Evolutionary conservation across 2,797 vertebrate species (phyloP).

Genomic region (Gymnopithys bicolor): DNA sequence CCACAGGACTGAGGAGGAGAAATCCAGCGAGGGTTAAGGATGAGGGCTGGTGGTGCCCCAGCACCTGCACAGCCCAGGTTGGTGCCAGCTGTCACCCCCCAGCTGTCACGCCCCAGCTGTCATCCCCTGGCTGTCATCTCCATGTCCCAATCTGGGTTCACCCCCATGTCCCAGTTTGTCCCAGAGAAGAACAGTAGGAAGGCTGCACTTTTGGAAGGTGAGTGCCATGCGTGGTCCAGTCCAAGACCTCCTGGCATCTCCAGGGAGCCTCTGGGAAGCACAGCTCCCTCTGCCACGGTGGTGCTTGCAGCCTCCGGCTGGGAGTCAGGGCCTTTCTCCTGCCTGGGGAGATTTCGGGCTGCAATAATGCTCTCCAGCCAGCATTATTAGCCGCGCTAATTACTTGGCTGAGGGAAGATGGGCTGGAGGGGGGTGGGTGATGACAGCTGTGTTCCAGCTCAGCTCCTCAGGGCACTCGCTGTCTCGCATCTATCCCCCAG

Average conservation of each 20-base stretch:
- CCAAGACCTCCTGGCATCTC: background rate
- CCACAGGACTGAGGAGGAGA: background rate
- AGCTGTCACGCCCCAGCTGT: background rate
- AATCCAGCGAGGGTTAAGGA: background rate
- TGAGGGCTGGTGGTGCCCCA: background rate
- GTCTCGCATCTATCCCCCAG: slow-evolving; percentile 26
- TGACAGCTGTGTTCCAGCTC: slow-evolving; percentile 42
- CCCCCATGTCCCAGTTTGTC: background rate
- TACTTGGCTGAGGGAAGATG: slow-evolving; percentile 68
- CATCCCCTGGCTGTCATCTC: background rate
- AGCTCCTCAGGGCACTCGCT: background rate
- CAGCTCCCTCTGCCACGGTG: accelerated
- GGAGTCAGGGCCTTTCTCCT: background rate
- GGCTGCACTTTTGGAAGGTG: background rate
- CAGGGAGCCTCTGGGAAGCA: background rate
- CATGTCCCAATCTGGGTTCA: accelerated
- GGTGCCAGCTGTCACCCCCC: background rate
- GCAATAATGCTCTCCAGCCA: background rate
- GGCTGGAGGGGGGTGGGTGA: background rate
- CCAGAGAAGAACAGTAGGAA: background rate
- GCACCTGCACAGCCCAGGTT: background rate
- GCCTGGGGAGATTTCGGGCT: background rate
- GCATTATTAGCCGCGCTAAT: slow-evolving; percentile 11
- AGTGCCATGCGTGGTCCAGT: background rate
- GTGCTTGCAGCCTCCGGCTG: background rate